Evolutionary conservation across 2,888 invertebrate species (phyloP).

Genomic region (Xanthostigma xanthostigma): DNA sequence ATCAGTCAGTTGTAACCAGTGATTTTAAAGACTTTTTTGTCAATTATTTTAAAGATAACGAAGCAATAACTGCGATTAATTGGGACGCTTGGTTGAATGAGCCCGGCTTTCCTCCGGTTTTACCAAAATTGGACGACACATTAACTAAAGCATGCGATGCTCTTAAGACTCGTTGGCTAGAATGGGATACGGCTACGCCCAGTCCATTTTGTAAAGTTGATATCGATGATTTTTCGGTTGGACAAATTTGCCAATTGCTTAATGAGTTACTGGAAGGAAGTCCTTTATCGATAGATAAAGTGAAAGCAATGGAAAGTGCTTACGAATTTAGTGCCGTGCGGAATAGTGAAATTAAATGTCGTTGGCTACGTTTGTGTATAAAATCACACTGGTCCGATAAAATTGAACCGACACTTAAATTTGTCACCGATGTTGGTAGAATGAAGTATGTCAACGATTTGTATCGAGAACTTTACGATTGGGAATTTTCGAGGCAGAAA

Average conservation of each 20-base stretch:
- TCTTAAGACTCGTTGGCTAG: conserved; percentile 40
- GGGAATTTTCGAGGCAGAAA: conserved; percentile 52
- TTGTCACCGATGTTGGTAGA: conserved; percentile 72
- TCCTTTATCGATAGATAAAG: conserved; percentile 36
- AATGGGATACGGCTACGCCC: conserved; percentile 26
- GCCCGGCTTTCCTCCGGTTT: conserved; percentile 79
- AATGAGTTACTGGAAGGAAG: conserved; percentile 45
- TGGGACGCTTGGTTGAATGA: conserved; percentile 74
- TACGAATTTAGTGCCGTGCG: conserved; percentile 49
- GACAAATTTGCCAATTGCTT: conserved; percentile 54
- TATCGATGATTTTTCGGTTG: conserved; percentile 37
- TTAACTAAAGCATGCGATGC: conserved; percentile 44
- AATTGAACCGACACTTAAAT: conserved; percentile 51
- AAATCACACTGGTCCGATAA: conserved; percentile 52
- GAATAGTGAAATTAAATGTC: conserved; percentile 67
- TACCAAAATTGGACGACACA: conserved; percentile 61
- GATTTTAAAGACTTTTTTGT: conserved; percentile 64
- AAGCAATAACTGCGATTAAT: conserved; percentile 46
- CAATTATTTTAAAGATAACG: conserved; percentile 47
- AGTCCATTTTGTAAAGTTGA: conserved; percentile 34
- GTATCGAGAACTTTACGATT: conserved; percentile 68
- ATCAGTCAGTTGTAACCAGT: conserved; percentile 67
- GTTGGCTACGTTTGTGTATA: conserved; percentile 67
- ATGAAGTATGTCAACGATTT: conserved; percentile 86
- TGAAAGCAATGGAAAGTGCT: conserved; percentile 41